These are phyloP conservation scores for Poeciliopsis infans DNA, from an alignment of 2,797 vertebrate genomes.

Conservation along the genomic window DNA sequence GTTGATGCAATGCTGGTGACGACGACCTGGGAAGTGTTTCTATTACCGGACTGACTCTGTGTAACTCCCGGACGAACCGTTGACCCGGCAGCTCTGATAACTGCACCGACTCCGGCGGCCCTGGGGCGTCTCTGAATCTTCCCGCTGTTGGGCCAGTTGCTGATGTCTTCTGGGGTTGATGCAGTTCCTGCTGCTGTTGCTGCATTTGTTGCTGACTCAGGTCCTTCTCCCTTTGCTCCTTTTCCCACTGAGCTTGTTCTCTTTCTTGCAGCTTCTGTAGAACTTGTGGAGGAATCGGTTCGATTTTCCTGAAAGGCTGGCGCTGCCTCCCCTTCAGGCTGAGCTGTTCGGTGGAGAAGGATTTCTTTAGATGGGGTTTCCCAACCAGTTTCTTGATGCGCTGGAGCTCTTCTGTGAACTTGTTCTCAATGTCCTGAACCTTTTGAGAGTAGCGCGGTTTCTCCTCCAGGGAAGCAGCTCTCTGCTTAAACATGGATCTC, in stretches of 20 bases:
- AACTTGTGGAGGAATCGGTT: conserved; percentile 84
- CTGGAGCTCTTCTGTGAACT: conserved; percentile 93
- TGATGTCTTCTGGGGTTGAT: conserved; percentile 52
- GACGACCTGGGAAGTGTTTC: conserved; percentile 76
- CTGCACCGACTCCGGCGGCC: conserved; percentile 78
- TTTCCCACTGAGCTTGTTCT: conserved; percentile 79
- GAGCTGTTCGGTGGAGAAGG: conserved; percentile 86
- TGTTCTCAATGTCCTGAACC: conserved; percentile 92
- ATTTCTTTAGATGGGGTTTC: conserved; percentile 93
- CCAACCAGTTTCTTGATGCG: conserved; percentile 93
- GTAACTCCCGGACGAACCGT: conserved; percentile 68
- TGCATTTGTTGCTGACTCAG: conserved; percentile 58
- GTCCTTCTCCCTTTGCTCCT: conserved; percentile 72
- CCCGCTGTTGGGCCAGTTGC: conserved; percentile 45
- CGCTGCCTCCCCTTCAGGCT: conserved; percentile 77
- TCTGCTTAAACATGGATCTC: conserved; percentile 88
- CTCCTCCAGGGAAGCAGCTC: conserved; percentile 93
- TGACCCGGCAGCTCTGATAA: conserved; percentile 81
- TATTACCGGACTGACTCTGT: conserved; percentile 70
- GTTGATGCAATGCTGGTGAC: conserved; percentile 66
- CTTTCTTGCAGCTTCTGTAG: conserved; percentile 84
- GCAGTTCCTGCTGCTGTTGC: conserved; percentile 51
- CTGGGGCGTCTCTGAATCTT: conserved; percentile 62
- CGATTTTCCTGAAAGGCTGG: conserved; percentile 77
- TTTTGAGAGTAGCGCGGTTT: conserved; percentile 88